Conservation (phyloP, 2,113 vertebrate genomes). For the Pterocles orientalis region DNA sequence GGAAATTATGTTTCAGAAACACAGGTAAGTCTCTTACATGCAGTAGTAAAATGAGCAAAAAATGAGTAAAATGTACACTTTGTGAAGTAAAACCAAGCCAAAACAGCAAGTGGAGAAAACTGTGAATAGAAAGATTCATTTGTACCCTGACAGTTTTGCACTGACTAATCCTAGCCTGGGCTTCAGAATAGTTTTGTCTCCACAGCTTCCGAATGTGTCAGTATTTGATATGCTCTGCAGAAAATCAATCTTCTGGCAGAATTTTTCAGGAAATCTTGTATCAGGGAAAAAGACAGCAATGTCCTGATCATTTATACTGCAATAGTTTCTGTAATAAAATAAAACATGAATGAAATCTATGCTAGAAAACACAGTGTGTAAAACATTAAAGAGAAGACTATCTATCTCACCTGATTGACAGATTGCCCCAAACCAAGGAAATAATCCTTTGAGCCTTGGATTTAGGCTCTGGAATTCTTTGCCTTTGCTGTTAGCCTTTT, state of each 20-base stretch:
- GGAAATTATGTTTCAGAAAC: not conserved
- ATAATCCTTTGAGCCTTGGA: not conserved
- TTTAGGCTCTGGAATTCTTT: not conserved
- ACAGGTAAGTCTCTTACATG: not conserved
- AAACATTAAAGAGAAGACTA: not conserved
- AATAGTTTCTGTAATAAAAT: not conserved
- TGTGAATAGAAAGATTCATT: not conserved
- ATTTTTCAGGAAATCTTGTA: not conserved
- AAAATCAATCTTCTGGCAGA: not conserved
- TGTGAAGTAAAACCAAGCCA: not conserved
- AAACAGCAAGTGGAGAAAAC: not conserved
- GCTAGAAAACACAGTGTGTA: not conserved
- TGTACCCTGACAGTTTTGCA: not conserved
- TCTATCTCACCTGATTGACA: not conserved
- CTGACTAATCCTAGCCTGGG: not conserved
- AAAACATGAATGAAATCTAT: not conserved
- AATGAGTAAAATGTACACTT: not conserved
- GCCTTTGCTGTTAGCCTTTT: not conserved
- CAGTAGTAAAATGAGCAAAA: not conserved
- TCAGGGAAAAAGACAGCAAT: not conserved
- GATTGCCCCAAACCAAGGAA: not conserved
- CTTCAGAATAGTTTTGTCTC: not conserved
- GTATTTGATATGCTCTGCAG: not conserved
- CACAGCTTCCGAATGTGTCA: not conserved
- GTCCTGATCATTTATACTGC: not conserved